These are phyloP conservation scores for Pachyseris speciosa DNA, from an alignment of 64 coral and sea anemone genomes.

Conservation along the genomic window DNA sequence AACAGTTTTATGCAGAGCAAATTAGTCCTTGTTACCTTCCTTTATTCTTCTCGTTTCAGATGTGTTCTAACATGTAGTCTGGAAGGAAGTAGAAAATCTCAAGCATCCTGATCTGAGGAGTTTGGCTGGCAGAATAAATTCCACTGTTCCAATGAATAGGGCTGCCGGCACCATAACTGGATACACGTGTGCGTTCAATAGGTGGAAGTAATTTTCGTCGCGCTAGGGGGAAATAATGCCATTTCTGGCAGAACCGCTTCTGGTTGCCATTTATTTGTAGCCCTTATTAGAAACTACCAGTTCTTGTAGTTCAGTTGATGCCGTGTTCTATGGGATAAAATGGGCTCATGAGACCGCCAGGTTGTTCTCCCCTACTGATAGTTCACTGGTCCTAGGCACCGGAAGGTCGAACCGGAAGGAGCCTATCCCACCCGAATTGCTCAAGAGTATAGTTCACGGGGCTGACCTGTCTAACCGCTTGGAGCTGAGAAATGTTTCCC, in stretches of 20 bases:
- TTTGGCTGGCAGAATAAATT: constrained; percentile 1
- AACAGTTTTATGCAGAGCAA: background rate
- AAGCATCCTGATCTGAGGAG: constrained; percentile 15
- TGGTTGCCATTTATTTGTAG: constrained; percentile 39
- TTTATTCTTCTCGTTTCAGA: constrained; percentile 35
- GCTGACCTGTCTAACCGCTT: too few species aligned
- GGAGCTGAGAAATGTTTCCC: too few species aligned
- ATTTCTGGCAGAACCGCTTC: constrained; percentile 14
- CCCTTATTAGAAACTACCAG: constrained; percentile 25
- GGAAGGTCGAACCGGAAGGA: too few species aligned
- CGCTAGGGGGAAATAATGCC: background rate
- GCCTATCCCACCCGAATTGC: too few species aligned
- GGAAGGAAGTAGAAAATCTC: background rate
- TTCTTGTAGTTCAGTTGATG: constrained; percentile 21
- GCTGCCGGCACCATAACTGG: constrained; percentile 10
- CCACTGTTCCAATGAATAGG: constrained; percentile 9
- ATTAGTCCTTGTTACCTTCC: background rate
- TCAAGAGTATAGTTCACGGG: too few species aligned
- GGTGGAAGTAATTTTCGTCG: constrained; percentile 32
- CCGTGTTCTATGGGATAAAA: constrained; percentile 37
- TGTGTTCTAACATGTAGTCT: constrained; percentile 43
- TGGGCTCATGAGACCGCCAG: constrained; percentile 26
- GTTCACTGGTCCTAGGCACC: too few species aligned
- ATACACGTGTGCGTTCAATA: background rate
- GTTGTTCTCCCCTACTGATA: constrained; percentile 13